Evolutionary conservation across 2,113 vertebrate species (phyloP), one percentile per base, ranked within the genome.

Genomic region (Eubucco bourcierii): DNA sequence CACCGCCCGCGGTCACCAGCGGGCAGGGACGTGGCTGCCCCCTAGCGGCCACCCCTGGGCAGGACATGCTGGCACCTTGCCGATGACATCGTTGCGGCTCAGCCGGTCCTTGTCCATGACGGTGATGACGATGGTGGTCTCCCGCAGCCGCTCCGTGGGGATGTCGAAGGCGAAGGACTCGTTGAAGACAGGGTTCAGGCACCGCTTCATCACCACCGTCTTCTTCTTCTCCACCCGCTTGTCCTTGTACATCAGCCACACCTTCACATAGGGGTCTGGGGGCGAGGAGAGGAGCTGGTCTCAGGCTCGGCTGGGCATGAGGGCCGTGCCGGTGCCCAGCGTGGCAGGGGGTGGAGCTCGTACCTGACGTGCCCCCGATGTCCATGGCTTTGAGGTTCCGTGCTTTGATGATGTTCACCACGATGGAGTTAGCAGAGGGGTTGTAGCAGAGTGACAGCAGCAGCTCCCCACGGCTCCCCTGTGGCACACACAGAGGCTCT

Each of bases 331-430:
- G 31, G 4, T 8, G 27, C 33, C 66, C 5, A 2, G 14, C 1
- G 1, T 1, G 73, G 24, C 3, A 4, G 37, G 28, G 25, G 74
- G 37, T 1, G 1, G 23, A 3, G 24, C 47, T 56, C 13, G 1
- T 91, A 99, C 99, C 99, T 98, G 99, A 99, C 16, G 99, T 99
- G 95, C 99, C 99, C 94, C 99, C 99, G 41, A 99, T 99, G 97
- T 99, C 99, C 99, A 99, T 99, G 98, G 99, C 99, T 99, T 99
- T 99, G 96, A 99, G 98, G 97, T 99, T 99, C 63, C 99, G 98
- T 10, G 99, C 99, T 98, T 99, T 99, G 97, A 99, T 99, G 98
- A 99, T 99, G 97, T 98, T 99, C 97, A 99, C 99, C 97, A 99
- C 99, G 95, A 99, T 99, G 97, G 98, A 99, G 97, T 99, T 99